Evolutionary conservation across 2,797 vertebrate genomes (phyloP), one percentile per base, ranked within the genome.

Genomic region (Dendrocincla tyrannina): DNA sequence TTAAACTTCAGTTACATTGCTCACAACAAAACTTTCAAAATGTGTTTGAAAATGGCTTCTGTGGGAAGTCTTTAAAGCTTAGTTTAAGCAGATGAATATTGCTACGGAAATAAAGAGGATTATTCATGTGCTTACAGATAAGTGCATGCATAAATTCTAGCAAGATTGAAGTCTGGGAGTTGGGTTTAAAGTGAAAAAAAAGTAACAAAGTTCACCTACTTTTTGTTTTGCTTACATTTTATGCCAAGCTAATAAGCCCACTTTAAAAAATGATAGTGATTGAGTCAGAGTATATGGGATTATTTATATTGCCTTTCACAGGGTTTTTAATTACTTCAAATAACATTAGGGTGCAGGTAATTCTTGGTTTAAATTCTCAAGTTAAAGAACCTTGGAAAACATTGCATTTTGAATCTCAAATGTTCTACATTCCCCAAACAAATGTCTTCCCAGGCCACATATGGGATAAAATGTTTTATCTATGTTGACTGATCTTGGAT

Each of bases 401-500:
- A 24, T n/a, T 81, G 67, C 30, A 68, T 47, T 93, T 95, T 95
- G 93, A 95, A 97, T 88, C 66, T 50, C 77, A 60, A 73, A 95
- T 63, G 14, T 56, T 53, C n/a, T 52, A 25, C 32, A 89, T 94
- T 93, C 68, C 16, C 44, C 70, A 94, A 92, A 56, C 77, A 96
- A 97, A 97, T 90, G 33, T 88, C 68, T 97, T 97, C 94, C 93
- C 66, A 85, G 92, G 79, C 81, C 91, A 97, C 89, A 96, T 95
- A 85, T 95, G 85, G 59, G 62, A 92, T 55, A 78, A 87, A 94
- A 66, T 95, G 68, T 78, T 97, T 96, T 97, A 90, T 97, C 97
- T 97, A 90, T 68, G 11, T 92, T 95, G 94, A 95, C 96, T 95
- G 93, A 97, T 97, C 94, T 91, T 91, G 67, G 76, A 91, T 96